Base-by-base conservation (phyloP, 2,797 vertebrate species). In the Setipinna tenuifilis region DNA sequence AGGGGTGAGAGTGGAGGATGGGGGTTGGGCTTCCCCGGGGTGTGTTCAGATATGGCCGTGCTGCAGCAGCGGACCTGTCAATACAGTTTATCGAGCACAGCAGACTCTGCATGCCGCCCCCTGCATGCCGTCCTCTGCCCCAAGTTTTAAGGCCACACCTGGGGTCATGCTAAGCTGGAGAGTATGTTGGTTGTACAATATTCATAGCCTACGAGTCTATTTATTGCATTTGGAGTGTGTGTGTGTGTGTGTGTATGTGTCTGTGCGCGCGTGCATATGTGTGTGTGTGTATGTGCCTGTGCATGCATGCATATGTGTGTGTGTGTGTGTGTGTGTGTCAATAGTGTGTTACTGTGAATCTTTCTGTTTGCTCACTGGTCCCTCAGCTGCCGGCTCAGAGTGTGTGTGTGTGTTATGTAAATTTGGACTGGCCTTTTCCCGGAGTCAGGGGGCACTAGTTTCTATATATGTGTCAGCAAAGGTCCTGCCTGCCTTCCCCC, bases 371-470 rank as follows among this genome's bases (percentile, higher is more conserved):
- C 91, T 87, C 89, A 65, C 89, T 89, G 90, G 89, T 91, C 89
- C 93, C 91, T 91, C 91, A 92, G 90, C 92, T 91, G 89, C 89
- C 89, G n/a, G n/a, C n/a, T n/a, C 90, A 89, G n/a, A n/a, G 86
- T 93, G 62, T 68, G 62, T 75, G 68, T 75, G 93, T 93, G 92
- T 93, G 93, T 93, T 92, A 93, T 92, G 92, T 92, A 95, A 95
- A 96, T 95, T 91, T 93, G 94, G 92, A 94, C 92, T 94, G 92
- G 94, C 93, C 93, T 95, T 93, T 93, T 94, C 68, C 91, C 91
- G 91, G 92, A 94, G 94, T 93, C 89, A 92, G 35, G 88, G 35
- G 65, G 23, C 87, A 89, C 89, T 89, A 87, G 71, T 78, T 41
- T 78, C 31, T 44, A 44, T 75, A 28, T 41, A 28, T 78, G 71